Percentiles rank a stretch among this genome's conserved stretches.
Conservation (phyloP, 2,888 invertebrate genomes). For the Bombylius major region DNA sequence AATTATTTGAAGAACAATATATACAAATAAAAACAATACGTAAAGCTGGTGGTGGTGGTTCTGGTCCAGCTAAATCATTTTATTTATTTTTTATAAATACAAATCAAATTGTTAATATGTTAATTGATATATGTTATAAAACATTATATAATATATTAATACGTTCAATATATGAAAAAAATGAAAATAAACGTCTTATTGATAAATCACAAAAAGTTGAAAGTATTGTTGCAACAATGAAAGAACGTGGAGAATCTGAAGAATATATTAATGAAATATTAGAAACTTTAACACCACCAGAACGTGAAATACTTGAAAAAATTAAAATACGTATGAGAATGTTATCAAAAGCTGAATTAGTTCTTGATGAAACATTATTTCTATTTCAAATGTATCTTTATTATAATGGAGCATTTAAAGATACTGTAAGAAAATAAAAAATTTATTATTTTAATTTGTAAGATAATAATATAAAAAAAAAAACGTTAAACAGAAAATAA, state of each 20-base stretch:
- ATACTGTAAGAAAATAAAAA: not conserved
- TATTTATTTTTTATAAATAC: constrained; percentile 64
- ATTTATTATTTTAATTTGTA: too few relatives aligned
- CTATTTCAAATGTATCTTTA: constrained; percentile 63
- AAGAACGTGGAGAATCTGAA: constrained; percentile 61
- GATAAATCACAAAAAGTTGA: constrained; percentile 80
- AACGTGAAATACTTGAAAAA: constrained; percentile 58
- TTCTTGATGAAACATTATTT: constrained; percentile 72
- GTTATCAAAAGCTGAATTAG: constrained; percentile 63
- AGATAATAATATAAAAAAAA: too few relatives aligned
- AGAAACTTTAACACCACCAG: constrained; percentile 78
- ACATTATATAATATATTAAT: constrained; percentile 55
- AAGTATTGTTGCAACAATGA: constrained; percentile 66
- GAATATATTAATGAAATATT: constrained; percentile 67
- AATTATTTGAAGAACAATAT: constrained; percentile 59
- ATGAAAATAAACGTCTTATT: constrained; percentile 62
- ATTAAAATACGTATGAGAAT: constrained; percentile 64
- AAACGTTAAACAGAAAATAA: too few relatives aligned
- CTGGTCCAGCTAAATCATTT: constrained; percentile 67
- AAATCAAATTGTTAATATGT: constrained; percentile 53
- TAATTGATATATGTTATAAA: constrained; percentile 58
- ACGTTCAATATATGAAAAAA: constrained; percentile 50
- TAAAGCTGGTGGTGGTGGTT: constrained; percentile 52
- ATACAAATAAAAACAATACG: constrained; percentile 50
- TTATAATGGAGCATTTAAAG: constrained; percentile 26